Percentiles rank a stretch among this genome's conserved stretches.
Evolutionary conservation across 2,113 vertebrate species (phyloP).

Genomic region (Campylomormyrus tamandua): DNA sequence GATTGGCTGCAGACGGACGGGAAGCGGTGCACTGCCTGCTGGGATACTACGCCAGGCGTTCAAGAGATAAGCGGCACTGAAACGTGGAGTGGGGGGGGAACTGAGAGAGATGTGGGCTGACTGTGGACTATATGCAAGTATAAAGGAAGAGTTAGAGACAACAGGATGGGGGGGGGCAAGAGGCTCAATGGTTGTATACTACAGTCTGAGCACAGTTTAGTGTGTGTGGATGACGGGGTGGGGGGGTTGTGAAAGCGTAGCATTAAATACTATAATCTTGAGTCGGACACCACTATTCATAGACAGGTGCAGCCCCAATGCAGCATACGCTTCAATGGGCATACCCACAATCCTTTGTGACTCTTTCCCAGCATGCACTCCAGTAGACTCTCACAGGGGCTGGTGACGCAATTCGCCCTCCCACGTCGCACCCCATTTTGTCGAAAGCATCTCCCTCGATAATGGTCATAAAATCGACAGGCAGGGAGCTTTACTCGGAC

Average conservation of each 20-base stretch:
- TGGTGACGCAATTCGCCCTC: neutral
- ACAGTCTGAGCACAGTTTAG: neutral
- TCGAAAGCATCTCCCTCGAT: neutral
- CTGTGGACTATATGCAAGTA: neutral
- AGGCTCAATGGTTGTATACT: neutral
- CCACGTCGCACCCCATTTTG: neutral
- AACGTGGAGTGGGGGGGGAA: neutral
- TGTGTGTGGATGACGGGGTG: neutral
- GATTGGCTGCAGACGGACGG: slow-evolving; percentile 5
- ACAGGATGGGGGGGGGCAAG: neutral
- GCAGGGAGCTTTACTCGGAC: neutral
- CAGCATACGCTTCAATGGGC: neutral
- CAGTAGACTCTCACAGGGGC: neutral
- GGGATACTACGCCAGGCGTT: neutral
- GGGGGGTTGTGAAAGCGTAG: neutral
- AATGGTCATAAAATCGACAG: neutral
- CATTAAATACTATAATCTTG: neutral
- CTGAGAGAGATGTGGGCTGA: slow-evolving; percentile 5
- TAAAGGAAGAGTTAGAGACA: neutral
- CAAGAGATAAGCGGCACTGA: neutral
- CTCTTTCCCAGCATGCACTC: neutral
- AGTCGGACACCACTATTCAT: neutral
- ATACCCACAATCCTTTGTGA: neutral
- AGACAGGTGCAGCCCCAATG: neutral
- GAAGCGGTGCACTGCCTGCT: neutral